phyloP scores from a whole-genome alignment of 2,797 vertebrate species.

The Rhinophrynus dorsalis region DNA sequence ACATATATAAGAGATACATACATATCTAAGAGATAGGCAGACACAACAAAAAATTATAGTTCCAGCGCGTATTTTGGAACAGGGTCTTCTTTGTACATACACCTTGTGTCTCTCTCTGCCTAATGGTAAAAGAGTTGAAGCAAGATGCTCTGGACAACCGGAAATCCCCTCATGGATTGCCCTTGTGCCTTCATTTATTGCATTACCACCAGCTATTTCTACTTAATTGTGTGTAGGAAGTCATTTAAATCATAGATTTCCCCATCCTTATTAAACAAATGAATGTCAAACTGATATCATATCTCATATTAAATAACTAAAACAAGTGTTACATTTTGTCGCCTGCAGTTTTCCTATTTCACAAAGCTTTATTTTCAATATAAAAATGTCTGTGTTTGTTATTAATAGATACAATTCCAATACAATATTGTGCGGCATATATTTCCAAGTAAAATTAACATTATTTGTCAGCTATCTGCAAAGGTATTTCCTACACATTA shows the following conservation, averaged over 20 bases:
- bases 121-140: too few species aligned
- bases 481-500: constrained; percentile 6
- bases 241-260: constrained; percentile 60
- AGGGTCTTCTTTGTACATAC: too few species aligned
- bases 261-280: constrained; percentile 71
- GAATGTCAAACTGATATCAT: constrained; percentile 69
- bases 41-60: too few species aligned
- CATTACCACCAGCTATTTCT: constrained; percentile 56
- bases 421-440: constrained; percentile 36
- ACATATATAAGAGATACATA: too few species aligned
- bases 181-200: constrained; percentile 59
- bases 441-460: constrained; percentile 48
- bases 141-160: too few species aligned
- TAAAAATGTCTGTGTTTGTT: constrained; percentile 60
- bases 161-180: too few species aligned
- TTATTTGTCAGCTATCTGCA: constrained; percentile 45
- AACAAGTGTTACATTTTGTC: constrained; percentile 70
- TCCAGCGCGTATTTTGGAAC: too few species aligned
- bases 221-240: constrained; percentile 70
- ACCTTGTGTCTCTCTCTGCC: too few species aligned
- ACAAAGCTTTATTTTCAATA: constrained; percentile 67
- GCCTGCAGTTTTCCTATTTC: constrained; percentile 67
- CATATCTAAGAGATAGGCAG: too few species aligned
- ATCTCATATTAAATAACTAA: constrained; percentile 73
- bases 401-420: constrained; percentile 49